These are phyloP conservation scores for Tamias sibiricus DNA, from an alignment of 2,113 vertebrate genomes.

Conservation along the genomic window DNA sequence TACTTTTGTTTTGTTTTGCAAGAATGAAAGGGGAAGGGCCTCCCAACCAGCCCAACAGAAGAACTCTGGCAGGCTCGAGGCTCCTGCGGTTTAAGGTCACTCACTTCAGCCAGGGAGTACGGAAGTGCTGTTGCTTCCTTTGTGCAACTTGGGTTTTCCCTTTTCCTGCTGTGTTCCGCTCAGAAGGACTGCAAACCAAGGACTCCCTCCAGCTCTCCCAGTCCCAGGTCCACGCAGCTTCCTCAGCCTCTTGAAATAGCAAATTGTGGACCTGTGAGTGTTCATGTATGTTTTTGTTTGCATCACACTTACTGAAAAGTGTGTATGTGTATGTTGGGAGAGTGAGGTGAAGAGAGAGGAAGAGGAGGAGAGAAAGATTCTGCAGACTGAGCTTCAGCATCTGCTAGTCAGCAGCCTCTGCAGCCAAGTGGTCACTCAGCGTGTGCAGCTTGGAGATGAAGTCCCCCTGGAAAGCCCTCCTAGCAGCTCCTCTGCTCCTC, in stretches of 20 bases:
- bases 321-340: background rate
- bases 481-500: background rate
- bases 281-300: background rate
- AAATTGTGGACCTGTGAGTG: background rate
- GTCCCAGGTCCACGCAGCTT: no score
- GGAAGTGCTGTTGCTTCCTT: accelerated
- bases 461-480: background rate
- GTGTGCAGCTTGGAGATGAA: background rate
- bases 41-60: background rate
- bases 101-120: background rate
- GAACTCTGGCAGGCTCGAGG: background rate
- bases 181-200: background rate
- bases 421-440: background rate
- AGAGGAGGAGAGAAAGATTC: background rate
- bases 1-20: conserved; percentile 38
- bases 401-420: background rate
- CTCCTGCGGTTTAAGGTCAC: background rate
- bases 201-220: background rate
- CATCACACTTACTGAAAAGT: background rate
- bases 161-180: background rate
- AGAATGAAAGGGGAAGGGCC: conserved; percentile 67
- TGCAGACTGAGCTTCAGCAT: no score
- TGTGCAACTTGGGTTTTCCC: background rate
- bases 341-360: background rate
- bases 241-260: background rate